A percentile compares a stretch with the other conserved stretches of the same genome.
phyloP scores from a whole-genome alignment of 1,140 invertebrate species.

The Telenomus remus region DNA sequence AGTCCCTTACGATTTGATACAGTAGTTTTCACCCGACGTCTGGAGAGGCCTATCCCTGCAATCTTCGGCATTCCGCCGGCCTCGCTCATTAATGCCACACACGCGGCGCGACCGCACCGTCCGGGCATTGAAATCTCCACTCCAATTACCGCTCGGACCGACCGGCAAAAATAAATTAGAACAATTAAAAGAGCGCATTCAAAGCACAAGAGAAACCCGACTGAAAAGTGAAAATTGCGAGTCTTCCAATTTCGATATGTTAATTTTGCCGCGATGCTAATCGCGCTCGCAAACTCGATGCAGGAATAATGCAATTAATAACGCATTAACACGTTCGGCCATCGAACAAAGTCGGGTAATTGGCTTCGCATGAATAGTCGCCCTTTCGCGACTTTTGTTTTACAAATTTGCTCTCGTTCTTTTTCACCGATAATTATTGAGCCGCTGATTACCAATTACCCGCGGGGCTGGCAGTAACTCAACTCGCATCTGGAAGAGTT shows the following conservation, averaged over 20 bases:
- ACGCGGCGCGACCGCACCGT: not conserved
- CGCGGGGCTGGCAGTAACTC: conserved; percentile 32
- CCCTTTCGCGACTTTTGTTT: no score
- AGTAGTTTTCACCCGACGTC: conserved; percentile 33
- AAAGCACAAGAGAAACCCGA: not conserved
- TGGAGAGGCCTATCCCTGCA: conserved; percentile 8
- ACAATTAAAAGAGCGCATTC: conserved; percentile 18
- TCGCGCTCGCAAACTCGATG: not conserved
- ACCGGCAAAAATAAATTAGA: conserved; percentile 13
- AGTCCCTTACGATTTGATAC: conserved; percentile 17
- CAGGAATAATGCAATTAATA: conserved; percentile 33
- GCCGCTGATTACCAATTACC: conserved; percentile 49
- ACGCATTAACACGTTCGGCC: conserved; percentile 25
- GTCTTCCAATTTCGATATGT: conserved; percentile 16
- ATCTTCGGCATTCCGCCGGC: conserved; percentile 25
- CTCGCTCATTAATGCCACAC: conserved; percentile 31
- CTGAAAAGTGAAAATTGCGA: conserved; percentile 14
- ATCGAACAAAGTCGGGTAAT: conserved; percentile 22
- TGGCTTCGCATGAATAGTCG: conserved; percentile 27
- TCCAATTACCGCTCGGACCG: not conserved
- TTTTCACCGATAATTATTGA: conserved; percentile 16
- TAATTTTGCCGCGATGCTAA: conserved; percentile 11
- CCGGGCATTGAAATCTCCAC: conserved; percentile 36
- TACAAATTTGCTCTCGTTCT: not conserved
- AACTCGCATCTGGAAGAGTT: conserved; percentile 22